Conservation (phyloP, 2,888 invertebrate genomes). For the Ochlodes sylvanus region DNA sequence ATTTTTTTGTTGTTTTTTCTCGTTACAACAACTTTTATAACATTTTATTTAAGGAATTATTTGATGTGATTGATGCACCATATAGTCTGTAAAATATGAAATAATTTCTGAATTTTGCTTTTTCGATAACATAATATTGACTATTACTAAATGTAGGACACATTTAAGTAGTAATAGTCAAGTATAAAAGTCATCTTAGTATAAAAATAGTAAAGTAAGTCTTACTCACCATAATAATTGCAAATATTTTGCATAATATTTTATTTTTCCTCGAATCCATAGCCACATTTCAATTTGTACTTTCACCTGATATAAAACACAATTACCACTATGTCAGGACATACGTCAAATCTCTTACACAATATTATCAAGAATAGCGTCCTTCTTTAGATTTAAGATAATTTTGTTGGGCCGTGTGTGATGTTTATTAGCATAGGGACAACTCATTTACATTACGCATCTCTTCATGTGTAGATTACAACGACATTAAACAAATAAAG, state of each 20-base stretch:
- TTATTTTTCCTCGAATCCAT: constrained; percentile 62
- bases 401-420: constrained; percentile 62
- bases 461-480: constrained; percentile 58
- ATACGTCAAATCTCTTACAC: constrained; percentile 59
- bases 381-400: constrained; percentile 54
- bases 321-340: constrained; percentile 43
- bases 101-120: no score
- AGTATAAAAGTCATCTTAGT: no score
- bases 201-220: constrained; percentile 7
- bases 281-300: constrained; percentile 52
- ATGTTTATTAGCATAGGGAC: constrained; percentile 63
- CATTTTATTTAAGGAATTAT: no score
- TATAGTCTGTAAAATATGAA: no score
- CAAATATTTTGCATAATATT: constrained; percentile 57
- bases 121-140: no score
- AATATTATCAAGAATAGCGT: constrained; percentile 63
- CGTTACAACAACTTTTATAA: no score
- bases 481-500: constrained; percentile 70
- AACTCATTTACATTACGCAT: constrained; percentile 65
- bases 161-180: no score
- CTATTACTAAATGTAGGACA: no score
- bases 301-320: constrained; percentile 44
- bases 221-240: constrained; percentile 60
- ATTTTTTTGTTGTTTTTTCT: no score
- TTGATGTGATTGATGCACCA: no score